phyloP scores from a whole-genome alignment of 1,140 invertebrate genomes.

The Drosophila sturtevanti region DNA sequence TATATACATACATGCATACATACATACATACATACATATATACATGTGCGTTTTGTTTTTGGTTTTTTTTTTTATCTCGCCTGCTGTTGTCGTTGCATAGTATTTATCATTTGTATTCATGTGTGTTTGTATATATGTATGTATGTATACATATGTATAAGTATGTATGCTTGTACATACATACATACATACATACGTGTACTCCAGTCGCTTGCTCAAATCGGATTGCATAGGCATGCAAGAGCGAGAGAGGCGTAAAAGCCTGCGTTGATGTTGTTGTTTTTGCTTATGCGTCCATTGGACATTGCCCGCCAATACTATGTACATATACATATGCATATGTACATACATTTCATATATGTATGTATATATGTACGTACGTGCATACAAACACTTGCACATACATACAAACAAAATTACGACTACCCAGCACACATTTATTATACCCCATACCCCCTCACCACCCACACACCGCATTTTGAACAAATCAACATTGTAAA shows the following conservation, averaged over 20 bases:
- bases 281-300: constrained; percentile 46
- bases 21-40: constrained; percentile 21
- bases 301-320: constrained; percentile 10
- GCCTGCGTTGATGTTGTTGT: constrained; percentile 25
- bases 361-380: not conserved
- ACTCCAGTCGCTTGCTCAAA: constrained; percentile 10
- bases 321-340: not conserved
- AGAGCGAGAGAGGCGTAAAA: not conserved
- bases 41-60: not conserved
- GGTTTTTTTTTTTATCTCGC: constrained; percentile 1
- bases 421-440: too few species aligned
- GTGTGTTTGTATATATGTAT: constrained; percentile 7
- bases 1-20: constrained; percentile 7
- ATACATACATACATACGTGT: not conserved
- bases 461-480: too few species aligned
- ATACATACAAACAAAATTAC: too few species aligned
- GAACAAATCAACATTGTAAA: too few species aligned
- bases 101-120: constrained; percentile 20
- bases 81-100: constrained; percentile 7
- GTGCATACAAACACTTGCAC: too few species aligned
- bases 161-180: constrained; percentile 12
- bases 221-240: constrained; percentile 7
- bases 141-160: not conserved
- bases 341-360: constrained; percentile 6
- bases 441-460: too few species aligned